Evolutionary conservation across 2,797 vertebrate species (phyloP), one percentile per base, ranked within the genome.

Genomic region (Hypotaenidia okinawae): DNA sequence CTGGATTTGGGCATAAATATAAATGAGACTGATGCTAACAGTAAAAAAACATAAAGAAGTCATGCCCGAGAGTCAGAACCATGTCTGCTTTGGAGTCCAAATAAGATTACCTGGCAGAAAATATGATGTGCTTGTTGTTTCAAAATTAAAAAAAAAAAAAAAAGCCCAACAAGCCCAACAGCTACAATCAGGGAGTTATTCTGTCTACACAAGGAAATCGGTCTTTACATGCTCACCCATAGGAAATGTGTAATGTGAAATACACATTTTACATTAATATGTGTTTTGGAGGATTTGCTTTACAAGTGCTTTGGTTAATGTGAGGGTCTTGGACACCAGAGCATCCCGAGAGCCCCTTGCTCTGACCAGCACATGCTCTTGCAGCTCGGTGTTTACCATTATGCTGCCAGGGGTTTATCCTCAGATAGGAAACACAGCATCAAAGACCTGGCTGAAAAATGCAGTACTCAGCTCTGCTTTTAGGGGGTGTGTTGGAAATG

Each of bases 271-370:
- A 37, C 5, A 0, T 24, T 32, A 49, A 41, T 1, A 0, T 35
- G 10, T 37, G 22, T 79, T 72, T 76, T 63, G 43, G 27, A 49
- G 33, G 4, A 32, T 14, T 73, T 45, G 19, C 61, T 54, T 69
- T 58, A 35, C 24, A 51, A 9, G 17, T 86, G 22, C 7, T 35
- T 13, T 15, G 7, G 24, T 33, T 22, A 10, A 18, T 1, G 1
- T 9, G 13, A 69, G 27, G 62, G 6, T 18, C 57, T 43, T 0
- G 2, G 64, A 49, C 55, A 59, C 23, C 39, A 49, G 51, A n/a
- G 23, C 1, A 0, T 45, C 28, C 21, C 1, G 3, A 62, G 41
- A 73, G 30, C 7, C 37, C 25, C 37, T 25, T 41, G 43, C 25
- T 80, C 69, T 0, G 0, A 43, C 27, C 55, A 25, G 19, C 28